Evolutionary conservation across 2,888 invertebrate genomes (phyloP), one percentile per base, ranked within the genome.

Genomic region (Enchytraeus crypticus): DNA sequence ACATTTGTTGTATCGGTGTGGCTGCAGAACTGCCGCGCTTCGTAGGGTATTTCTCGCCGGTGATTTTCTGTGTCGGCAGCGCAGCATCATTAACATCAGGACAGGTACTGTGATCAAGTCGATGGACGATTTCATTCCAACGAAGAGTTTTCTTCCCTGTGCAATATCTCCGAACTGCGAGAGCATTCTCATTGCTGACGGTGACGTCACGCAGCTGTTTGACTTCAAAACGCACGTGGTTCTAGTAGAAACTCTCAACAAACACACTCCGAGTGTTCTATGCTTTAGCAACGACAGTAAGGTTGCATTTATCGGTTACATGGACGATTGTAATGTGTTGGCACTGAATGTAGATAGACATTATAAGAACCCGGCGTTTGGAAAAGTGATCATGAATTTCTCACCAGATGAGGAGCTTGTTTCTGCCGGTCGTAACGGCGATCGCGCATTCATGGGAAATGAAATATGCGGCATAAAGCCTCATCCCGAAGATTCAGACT

Each of bases 261-360:
- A 64, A 4, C 60, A 65, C 29, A 51, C 59, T 21, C 69, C 70
- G 0, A 70, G 69, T 51, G 55, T 56, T 5, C 66, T 71, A 33
- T 43, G 61, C 34, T 29, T 70, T 21, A 66, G 69, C 2, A 11
- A 51, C 3, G 72, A 72, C 55, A 68, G 69, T 34, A 59, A 63
- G 5, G 34, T 60, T 2, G 66, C 64, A 8, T 70, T 69, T 46
- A 62, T 71, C 23, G 73, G 72, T 27, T 63, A 67, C 29, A 62
- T 66, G 2, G 61, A 65, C 4, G 69, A 68, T 57, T 72, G 72
- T 54, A 59, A 59, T 8, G 69, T 72, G 21, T 38, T 30, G n/a
- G 62, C 61, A 11, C 51, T 57, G 18, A 62, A 65, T 54, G 55
- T 69, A 11, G 64, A 65, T 26, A 38, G 53, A 30, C n/a, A n/a